A percentile compares a stretch with the other conserved stretches of the same genome.
Conservation (phyloP, 2,113 vertebrate species). For the Pseudonaja textilis region DNA sequence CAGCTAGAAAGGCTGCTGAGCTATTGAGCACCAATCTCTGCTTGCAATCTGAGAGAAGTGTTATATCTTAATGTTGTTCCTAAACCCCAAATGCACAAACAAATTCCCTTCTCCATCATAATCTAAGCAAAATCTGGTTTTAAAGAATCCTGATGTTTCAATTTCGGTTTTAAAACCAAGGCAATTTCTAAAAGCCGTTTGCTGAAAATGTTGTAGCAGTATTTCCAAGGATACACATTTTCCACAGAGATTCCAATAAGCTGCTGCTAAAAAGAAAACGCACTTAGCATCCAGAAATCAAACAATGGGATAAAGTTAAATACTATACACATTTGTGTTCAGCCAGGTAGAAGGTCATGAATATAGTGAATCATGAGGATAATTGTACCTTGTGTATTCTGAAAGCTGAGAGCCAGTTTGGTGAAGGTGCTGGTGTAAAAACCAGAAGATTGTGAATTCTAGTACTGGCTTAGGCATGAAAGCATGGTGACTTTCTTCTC, state of each 20-base stretch:
- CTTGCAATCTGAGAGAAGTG: conserved; percentile 39
- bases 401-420: background rate
- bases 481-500: background rate
- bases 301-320: background rate
- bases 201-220: conserved; percentile 20
- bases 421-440: background rate
- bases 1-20: conserved; percentile 33
- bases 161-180: conserved; percentile 49
- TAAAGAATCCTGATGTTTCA: conserved; percentile 59
- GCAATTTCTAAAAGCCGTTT: conserved; percentile 22
- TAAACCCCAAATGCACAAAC: conserved; percentile 42
- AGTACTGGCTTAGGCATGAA: background rate
- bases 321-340: background rate
- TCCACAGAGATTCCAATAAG: conserved; percentile 45
- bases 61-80: conserved; percentile 34
- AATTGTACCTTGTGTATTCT: background rate
- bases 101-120: conserved; percentile 22
- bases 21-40: conserved; percentile 33
- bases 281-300: conserved; percentile 34
- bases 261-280: conserved; percentile 30
- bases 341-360: background rate
- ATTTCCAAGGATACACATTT: conserved; percentile 37
- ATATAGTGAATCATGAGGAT: too few species aligned
- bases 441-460: background rate
- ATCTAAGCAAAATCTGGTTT: conserved; percentile 47